These are phyloP conservation scores for Pygoscelis antarcticus DNA, from an alignment of 2,113 vertebrate genomes.

Conservation along the genomic window DNA sequence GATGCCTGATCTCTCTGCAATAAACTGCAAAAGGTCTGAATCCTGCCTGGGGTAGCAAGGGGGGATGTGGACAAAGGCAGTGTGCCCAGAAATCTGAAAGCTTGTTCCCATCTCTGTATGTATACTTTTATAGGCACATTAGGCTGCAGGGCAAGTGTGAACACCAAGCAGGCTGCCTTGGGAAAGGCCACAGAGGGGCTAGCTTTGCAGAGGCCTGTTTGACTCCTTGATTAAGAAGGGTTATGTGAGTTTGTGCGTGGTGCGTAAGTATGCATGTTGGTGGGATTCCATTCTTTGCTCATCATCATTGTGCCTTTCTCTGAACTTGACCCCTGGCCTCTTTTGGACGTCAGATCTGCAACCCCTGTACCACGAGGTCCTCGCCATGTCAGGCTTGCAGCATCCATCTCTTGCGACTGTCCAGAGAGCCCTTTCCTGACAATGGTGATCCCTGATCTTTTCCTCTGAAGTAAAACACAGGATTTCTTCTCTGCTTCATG, in stretches of 20 bases:
- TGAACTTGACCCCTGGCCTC: background rate
- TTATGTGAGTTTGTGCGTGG: background rate
- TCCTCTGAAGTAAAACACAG: background rate
- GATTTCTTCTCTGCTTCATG: background rate
- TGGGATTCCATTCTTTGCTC: background rate
- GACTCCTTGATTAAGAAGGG: background rate
- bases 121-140: too few species aligned
- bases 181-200: background rate
- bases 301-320: background rate
- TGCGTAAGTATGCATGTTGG: accelerated
- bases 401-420: background rate
- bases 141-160: background rate
- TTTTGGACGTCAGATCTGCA: background rate
- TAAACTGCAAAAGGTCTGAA: background rate
- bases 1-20: background rate
- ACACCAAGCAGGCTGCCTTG: background rate
- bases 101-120: background rate
- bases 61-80: background rate
- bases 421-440: background rate
- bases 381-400: background rate
- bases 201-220: background rate
- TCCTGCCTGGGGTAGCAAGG: background rate
- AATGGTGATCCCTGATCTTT: background rate
- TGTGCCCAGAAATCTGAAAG: background rate
- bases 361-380: background rate